Percentiles rank a stretch among this genome's conserved stretches.
These are phyloP conservation scores for Peromyscus leucopus DNA, from an alignment of 2,113 vertebrate species.

Conservation along the genomic window DNA sequence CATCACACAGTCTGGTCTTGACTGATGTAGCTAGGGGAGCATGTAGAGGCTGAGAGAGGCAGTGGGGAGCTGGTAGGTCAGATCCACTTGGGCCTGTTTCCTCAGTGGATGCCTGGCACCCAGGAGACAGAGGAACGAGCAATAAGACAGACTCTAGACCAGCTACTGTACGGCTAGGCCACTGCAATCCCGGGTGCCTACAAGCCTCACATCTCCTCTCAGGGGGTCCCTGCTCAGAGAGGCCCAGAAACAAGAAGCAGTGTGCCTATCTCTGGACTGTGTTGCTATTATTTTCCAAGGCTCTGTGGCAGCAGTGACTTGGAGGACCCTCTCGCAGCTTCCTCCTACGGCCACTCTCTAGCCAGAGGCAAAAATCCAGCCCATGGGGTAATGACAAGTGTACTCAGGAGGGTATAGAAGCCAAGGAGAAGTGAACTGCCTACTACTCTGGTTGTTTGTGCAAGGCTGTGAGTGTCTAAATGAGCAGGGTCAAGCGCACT, in stretches of 20 bases:
- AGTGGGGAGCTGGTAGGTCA: too few relatives aligned
- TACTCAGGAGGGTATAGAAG: background rate
- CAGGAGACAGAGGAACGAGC: background rate
- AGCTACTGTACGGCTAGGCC: background rate
- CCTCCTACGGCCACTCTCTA: background rate
- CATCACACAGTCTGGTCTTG: background rate
- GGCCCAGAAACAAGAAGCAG: background rate
- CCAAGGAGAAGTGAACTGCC: background rate
- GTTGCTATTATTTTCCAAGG: background rate
- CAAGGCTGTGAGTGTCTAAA: background rate
- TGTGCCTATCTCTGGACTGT: background rate
- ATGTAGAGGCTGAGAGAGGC: background rate
- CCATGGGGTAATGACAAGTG: background rate
- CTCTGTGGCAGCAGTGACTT: background rate
- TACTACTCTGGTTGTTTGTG: background rate
- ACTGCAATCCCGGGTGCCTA: rapidly evolving
- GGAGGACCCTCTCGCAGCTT: background rate
- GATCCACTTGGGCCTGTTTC: background rate
- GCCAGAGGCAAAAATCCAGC: background rate
- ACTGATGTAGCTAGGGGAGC: too few relatives aligned
- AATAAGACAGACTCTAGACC: background rate
- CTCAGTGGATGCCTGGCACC: background rate
- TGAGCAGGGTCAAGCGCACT: background rate
- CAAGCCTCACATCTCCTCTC: background rate
- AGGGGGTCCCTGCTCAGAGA: background rate